Conservation (phyloP, 2,113 vertebrate species). For the Tyrannus savana region DNA sequence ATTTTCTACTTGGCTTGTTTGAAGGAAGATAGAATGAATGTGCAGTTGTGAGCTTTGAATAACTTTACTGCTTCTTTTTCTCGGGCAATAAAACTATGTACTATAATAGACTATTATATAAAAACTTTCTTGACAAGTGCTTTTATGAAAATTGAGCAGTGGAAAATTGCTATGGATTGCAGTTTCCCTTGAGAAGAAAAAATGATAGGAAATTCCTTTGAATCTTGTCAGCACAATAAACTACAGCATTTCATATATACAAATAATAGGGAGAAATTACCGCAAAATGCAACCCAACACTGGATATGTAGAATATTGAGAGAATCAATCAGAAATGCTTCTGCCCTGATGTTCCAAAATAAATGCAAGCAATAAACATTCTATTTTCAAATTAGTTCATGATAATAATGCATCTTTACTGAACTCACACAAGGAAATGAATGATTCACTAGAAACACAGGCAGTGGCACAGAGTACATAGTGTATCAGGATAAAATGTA, state of each 20-base stretch:
- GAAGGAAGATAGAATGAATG: not conserved
- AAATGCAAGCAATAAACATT: conserved; percentile 19
- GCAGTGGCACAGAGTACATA: not conserved
- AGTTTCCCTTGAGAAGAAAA: conserved; percentile 30
- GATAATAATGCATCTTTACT: not conserved
- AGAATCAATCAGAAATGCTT: conserved; percentile 15
- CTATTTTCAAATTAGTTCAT: conserved; percentile 32
- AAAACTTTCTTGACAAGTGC: not conserved
- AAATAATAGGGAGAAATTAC: conserved; percentile 37
- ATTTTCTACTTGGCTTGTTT: not conserved
- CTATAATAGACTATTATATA: not conserved
- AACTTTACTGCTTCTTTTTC: not conserved
- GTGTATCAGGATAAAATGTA: not conserved
- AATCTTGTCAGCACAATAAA: conserved; percentile 20
- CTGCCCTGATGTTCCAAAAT: conserved; percentile 5
- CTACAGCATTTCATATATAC: not conserved
- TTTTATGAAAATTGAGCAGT: conserved; percentile 43
- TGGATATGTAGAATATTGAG: conserved; percentile 15
- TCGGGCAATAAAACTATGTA: not conserved
- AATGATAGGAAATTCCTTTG: not conserved
- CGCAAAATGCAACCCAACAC: not conserved
- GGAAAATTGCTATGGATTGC: not conserved
- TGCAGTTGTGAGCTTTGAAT: not conserved
- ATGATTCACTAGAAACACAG: not conserved
- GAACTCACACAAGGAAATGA: not conserved